A percentile compares a stretch with the other conserved stretches of the same genome.
Evolutionary conservation across 1,140 invertebrate species (phyloP).

Genomic region (Lucilia cuprina): DNA sequence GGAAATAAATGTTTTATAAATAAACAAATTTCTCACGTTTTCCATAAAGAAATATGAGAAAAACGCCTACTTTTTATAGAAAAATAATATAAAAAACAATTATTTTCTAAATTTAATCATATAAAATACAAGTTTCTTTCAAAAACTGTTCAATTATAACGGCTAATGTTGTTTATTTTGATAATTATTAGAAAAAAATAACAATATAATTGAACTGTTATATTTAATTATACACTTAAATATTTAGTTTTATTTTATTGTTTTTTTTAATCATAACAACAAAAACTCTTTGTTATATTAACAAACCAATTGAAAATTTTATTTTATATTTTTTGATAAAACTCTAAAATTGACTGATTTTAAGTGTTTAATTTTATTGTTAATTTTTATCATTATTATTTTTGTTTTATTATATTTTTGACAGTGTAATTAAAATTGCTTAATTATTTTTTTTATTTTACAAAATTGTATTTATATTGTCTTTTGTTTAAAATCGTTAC

Average conservation of each 20-base stretch:
- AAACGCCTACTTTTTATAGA: background rate
- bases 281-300: background rate
- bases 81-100: background rate
- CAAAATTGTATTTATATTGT: background rate
- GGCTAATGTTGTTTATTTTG: background rate
- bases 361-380: background rate
- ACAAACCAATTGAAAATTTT: background rate
- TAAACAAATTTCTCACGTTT: background rate
- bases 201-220: background rate
- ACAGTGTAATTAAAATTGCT: background rate
- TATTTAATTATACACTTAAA: background rate
- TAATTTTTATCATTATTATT: background rate
- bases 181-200: background rate
- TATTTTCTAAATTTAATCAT: background rate
- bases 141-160: slow-evolving; percentile 15
- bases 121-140: background rate
- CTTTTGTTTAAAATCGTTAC: background rate
- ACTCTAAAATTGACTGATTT: background rate
- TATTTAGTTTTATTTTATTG: background rate
- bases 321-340: background rate
- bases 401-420: background rate
- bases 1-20: background rate
- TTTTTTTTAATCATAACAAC: too few relatives aligned
- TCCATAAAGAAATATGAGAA: background rate
- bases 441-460: background rate